These are phyloP conservation scores for Rhodeus uyekii DNA, from an alignment of 2,797 vertebrate species.

Conservation along the genomic window DNA sequence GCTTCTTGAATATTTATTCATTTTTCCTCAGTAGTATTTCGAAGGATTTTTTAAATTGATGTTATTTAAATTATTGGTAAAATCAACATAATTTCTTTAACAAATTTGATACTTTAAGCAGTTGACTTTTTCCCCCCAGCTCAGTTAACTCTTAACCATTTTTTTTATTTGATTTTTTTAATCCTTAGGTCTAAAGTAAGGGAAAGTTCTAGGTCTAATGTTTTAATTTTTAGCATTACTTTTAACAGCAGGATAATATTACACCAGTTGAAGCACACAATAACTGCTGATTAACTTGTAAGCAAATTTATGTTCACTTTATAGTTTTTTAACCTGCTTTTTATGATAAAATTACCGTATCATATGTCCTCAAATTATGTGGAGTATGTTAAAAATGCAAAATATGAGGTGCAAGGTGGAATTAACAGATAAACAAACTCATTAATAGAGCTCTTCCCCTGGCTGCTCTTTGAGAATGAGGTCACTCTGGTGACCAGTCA, in stretches of 20 bases:
- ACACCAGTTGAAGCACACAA: not conserved
- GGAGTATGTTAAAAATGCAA: slow-evolving; percentile 31
- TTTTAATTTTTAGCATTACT: not conserved
- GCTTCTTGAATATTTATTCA: not conserved
- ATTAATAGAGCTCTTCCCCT: slow-evolving; percentile 48
- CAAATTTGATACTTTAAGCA: not conserved
- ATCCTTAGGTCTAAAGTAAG: too few relatives aligned
- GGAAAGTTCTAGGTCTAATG: not conserved
- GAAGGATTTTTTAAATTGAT: not conserved
- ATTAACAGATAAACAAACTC: slow-evolving; percentile 54
- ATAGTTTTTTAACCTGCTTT: slow-evolving; percentile 1
- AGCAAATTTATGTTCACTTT: slow-evolving; percentile 9
- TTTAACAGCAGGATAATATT: not conserved
- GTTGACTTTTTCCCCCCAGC: too few relatives aligned
- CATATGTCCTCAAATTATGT: too few relatives aligned
- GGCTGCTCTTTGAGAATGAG: slow-evolving; percentile 43
- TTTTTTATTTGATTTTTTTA: too few relatives aligned
- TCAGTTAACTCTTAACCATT: not conserved
- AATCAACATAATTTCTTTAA: too few relatives aligned
- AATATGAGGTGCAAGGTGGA: slow-evolving; percentile 44
- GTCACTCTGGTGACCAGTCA: slow-evolving; percentile 59
- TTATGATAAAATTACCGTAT: slow-evolving; percentile 30
- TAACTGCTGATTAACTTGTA: not conserved
- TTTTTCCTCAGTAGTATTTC: not conserved
- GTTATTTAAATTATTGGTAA: not conserved